Conservation (phyloP, 2,888 invertebrate genomes). For the Pristionchus maxplancki region DNA sequence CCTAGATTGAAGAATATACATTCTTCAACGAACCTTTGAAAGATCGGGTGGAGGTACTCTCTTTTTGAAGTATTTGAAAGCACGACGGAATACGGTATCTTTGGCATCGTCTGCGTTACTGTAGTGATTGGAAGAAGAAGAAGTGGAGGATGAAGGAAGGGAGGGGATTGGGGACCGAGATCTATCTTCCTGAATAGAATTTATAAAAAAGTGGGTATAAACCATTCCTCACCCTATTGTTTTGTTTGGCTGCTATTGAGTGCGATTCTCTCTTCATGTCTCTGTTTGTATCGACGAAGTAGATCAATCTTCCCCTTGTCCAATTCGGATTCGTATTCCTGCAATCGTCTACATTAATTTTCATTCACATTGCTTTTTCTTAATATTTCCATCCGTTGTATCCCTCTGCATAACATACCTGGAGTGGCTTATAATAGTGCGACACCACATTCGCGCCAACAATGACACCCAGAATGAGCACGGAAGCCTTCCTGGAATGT, state of each 20-base stretch:
- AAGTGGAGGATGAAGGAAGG: background rate
- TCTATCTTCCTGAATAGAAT: background rate
- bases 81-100: constrained; percentile 82
- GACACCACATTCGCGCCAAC: constrained; percentile 69
- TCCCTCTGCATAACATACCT: constrained; percentile 51
- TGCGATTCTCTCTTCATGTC: constrained; percentile 60
- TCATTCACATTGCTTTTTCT: background rate
- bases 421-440: constrained; percentile 66
- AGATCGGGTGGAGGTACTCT: constrained; percentile 84
- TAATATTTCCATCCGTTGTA: background rate
- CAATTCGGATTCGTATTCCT: constrained; percentile 68
- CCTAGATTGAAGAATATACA: background rate
- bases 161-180: constrained; percentile 16
- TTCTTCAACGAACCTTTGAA: constrained; percentile 80
- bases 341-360: constrained; percentile 31
- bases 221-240: background rate
- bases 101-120: background rate
- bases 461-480: constrained; percentile 65
- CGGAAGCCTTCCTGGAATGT: constrained; percentile 60
- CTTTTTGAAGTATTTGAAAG: constrained; percentile 88
- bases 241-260: background rate
- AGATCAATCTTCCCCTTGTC: constrained; percentile 68
- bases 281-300: constrained; percentile 66
- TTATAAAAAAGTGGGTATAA: background rate
- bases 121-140: constrained; percentile 46